Conservation (phyloP, 2,797 vertebrate species). For the Bufotes viridis region DNA sequence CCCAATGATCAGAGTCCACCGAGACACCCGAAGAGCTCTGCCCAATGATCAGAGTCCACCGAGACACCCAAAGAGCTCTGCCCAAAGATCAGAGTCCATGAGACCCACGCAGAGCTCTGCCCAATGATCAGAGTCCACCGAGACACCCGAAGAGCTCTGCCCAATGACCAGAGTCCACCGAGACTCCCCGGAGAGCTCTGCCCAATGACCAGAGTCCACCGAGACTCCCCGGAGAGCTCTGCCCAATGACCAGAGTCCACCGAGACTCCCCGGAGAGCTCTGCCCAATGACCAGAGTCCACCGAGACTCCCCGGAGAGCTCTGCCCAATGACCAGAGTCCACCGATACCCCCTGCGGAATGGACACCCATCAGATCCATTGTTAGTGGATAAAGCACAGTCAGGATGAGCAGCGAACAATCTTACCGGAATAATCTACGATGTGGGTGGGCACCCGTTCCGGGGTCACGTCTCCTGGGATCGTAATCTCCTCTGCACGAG, state of each 20-base stretch:
- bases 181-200: neutral
- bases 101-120: neutral
- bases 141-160: too few relatives aligned
- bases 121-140: neutral
- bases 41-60: neutral
- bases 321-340: neutral
- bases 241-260: neutral
- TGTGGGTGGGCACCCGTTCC: slow-evolving; percentile 96
- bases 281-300: neutral
- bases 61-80: too few relatives aligned
- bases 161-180: neutral
- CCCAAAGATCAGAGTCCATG: neutral
- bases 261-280: neutral
- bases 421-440: slow-evolving; percentile 96
- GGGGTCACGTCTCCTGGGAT: slow-evolving; percentile 98
- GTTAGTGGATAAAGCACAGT: too few relatives aligned
- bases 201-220: neutral
- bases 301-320: neutral
- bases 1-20: too few relatives aligned
- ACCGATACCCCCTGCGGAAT: neutral
- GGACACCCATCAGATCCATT: too few relatives aligned
- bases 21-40: neutral
- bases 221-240: neutral
- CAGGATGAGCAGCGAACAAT: too few relatives aligned
- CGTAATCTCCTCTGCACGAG: slow-evolving; percentile 95